phyloP scores from a whole-genome alignment of 2,888 invertebrate species.

The Drosophila prolongata region DNA sequence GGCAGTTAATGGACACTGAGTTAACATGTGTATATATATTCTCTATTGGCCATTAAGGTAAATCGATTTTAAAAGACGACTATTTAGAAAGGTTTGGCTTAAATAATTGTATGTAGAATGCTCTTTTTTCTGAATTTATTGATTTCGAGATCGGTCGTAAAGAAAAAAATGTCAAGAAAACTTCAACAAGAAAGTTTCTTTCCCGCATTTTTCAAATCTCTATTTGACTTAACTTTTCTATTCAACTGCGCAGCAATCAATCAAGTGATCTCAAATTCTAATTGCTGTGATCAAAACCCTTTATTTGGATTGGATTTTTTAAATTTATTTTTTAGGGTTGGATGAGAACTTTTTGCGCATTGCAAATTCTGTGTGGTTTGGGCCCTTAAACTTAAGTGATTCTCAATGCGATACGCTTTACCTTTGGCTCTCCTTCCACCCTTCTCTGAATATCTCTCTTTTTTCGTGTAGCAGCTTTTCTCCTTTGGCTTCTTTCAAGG shows the following conservation, averaged over 20 bases:
- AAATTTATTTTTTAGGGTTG: slow-evolving; percentile 20
- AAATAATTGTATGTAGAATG: no score
- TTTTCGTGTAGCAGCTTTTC: slow-evolving; percentile 69
- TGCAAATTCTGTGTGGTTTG: slow-evolving; percentile 54
- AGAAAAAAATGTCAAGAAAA: no score
- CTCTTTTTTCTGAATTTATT: no score
- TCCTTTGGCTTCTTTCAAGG: slow-evolving; percentile 84
- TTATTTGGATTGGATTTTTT: slow-evolving; percentile 33
- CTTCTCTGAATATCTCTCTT: slow-evolving; percentile 13
- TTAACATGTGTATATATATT: no score
- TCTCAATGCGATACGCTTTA: slow-evolving; percentile 43
- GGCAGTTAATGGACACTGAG: no score
- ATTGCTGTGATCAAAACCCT: slow-evolving; percentile 45
- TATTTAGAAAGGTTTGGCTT: no score
- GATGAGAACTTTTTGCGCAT: slow-evolving; percentile 66
- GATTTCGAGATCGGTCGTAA: no score
- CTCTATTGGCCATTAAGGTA: no score
- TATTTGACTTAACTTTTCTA: slow-evolving; percentile 14
- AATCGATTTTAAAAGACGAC: no score
- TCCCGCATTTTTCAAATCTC: background rate
- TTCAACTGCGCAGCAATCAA: slow-evolving; percentile 29
- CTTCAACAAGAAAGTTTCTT: no score
- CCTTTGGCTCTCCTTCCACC: slow-evolving; percentile 27
- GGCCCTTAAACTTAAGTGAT: slow-evolving; percentile 59
- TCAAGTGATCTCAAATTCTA: slow-evolving; percentile 53